Percentiles rank a stretch among this genome's conserved stretches.
Evolutionary conservation across 1,140 invertebrate species (phyloP).

Genomic region (Dendroctonus valens): DNA sequence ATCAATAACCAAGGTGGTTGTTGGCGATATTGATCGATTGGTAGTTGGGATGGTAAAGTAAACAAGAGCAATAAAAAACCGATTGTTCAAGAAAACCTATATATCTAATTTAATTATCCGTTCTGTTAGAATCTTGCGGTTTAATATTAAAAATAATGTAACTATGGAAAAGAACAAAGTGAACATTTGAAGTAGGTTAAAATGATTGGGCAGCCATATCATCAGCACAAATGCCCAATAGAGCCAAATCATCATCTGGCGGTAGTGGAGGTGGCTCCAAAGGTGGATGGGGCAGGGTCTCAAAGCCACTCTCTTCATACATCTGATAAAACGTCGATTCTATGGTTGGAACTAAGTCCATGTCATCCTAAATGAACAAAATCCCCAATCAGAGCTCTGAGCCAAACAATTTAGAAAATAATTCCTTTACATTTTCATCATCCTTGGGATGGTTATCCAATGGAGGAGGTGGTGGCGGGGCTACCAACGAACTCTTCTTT

Average conservation of each 20-base stretch:
- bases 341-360: conserved; percentile 24
- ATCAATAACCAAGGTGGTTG: neutral
- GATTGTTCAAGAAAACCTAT: neutral
- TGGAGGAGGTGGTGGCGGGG: conserved; percentile 26
- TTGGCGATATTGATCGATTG: neutral
- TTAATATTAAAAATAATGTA: too few relatives aligned
- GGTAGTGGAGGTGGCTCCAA: conserved; percentile 47
- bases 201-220: conserved; percentile 62
- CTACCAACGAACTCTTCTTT: neutral
- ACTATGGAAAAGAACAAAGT: too few relatives aligned
- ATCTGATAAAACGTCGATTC: conserved; percentile 37
- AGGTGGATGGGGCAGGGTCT: conserved; percentile 43
- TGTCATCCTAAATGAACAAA: too few relatives aligned
- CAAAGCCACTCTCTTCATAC: conserved; percentile 8
- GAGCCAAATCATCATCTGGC: conserved; percentile 62
- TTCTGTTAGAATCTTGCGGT: too few relatives aligned
- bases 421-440: neutral
- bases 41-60: neutral
- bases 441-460: conserved; percentile 13
- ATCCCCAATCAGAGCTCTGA: too few relatives aligned
- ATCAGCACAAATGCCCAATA: conserved; percentile 67
- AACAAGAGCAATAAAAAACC: neutral
- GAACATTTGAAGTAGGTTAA: conserved; percentile 27
- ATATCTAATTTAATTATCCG: too few relatives aligned
- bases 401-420: too few relatives aligned